Evolutionary conservation across 2,113 vertebrate species (phyloP), one percentile per base, ranked within the genome.

Genomic region (Thryonomys swinderianus): DNA sequence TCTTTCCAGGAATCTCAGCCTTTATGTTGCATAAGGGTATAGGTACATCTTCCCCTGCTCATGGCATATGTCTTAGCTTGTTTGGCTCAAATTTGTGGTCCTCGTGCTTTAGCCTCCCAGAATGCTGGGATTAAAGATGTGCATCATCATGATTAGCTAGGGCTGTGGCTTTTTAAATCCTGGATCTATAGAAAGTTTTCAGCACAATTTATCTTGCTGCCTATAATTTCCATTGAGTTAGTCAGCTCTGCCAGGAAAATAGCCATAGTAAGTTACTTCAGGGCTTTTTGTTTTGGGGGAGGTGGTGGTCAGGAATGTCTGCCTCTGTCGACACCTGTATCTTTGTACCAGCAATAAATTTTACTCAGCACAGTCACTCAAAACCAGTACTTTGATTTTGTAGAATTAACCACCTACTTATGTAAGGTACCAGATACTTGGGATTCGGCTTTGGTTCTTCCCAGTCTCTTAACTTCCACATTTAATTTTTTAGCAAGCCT

Each of bases 381-480:
- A 80, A 96, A 82, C n/a, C 20, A 73, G 4, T 71, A 79, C 45
- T 84, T 66, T 86, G 18, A 17, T 73, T 13, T 66, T 93, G 45
- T 79, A 48, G 34, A 83, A 84, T 88, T 71, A 76, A 79, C 45
- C 8, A 7, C 71, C 66, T 87, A 45, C 18, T 55, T 88, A 8
- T 23, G 2, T 66, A 83, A 34, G 64, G 32, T 95, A 16, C 51
- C 61, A 78, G 88, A 59, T 64, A 53, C 30, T 62, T 82, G 40
- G 30, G 14, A 80, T 37, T 95, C 74, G 67, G 73, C 40, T 92
- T 88, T 85, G 37, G 84, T 48, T 91, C 40, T 94, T 78, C 74
- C 30, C 30, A 32, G 53, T 85, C 25, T 37, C n/a, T 85, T 92
- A 69, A 83, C 16, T n/a, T 71, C 27, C 62, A 6, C 23, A 40